Evolutionary conservation across 2,113 vertebrate species (phyloP), one percentile per base, ranked within the genome.

Genomic region (Orycteropus afer): DNA sequence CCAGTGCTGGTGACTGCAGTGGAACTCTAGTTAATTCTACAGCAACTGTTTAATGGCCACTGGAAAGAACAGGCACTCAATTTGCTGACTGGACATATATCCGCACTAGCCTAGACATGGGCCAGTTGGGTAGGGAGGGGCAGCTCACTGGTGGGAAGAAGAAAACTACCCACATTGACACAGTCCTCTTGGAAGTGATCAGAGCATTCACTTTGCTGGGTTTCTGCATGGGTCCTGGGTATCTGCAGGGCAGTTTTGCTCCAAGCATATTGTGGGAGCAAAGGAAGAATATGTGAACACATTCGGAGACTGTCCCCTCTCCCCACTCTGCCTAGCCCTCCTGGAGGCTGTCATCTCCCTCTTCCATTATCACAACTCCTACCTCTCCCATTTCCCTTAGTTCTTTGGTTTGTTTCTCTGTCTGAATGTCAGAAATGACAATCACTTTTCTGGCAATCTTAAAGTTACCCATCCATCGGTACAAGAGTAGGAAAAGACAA

Each of bases 21-120:
- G 22, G 37, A 37, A 22, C 17, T 34, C 90, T 59, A 34, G 61
- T 45, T 95, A 93, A 94, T 94, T 95, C 94, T 97, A 65, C 51
- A 96, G 0, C 77, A 91, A 59, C 73, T 57, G 45, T 93, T 95
- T 83, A 84, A 76, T 96, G 80, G 61, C 63, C 76, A 25, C 73
- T 88, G 74, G 74, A 85, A 90, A 85, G 55, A 32, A 59, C n/a
- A 86, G 77, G 85, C 95, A 67, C 25, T 65, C 53, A 90, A 92
- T 49, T 47, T 23, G 49, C 90, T 95, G 63, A 59, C 78, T 90
- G 93, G 83, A 4, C n/a, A 49, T 81, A 17, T 42, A 55, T 88
- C n/a, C 82, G 61, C n/a, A 13, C 69, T 61, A 95, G 77, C 71
- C 78, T 73, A 37, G 51, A 32, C 76, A 37, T 29, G n/a, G 3